These are phyloP conservation scores for Tetranychus truncatus DNA, from an alignment of 2,888 invertebrate genomes.

Conservation along the genomic window DNA sequence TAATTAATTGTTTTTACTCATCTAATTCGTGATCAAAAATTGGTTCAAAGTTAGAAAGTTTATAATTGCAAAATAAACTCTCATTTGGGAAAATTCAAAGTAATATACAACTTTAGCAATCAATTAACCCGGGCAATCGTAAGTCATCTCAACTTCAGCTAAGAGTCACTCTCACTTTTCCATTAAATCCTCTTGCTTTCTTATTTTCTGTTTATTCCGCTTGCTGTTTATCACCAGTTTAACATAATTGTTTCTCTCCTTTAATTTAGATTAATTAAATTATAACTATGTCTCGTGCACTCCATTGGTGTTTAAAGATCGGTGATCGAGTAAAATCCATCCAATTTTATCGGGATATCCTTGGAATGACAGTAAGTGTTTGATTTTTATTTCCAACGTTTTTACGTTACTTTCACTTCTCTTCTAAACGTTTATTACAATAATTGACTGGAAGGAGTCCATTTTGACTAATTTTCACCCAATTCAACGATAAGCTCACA, in stretches of 20 bases:
- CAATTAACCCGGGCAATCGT: not conserved
- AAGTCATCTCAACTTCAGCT: not conserved
- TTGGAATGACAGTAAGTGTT: conserved; percentile 77
- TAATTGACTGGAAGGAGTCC: too few relatives aligned
- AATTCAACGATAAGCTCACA: not conserved
- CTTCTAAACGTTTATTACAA: too few relatives aligned
- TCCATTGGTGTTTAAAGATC: conserved; percentile 93
- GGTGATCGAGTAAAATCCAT: conserved; percentile 66
- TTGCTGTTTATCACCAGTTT: not conserved
- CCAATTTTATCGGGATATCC: conserved; percentile 67
- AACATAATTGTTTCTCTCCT: not conserved
- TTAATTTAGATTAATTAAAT: not conserved
- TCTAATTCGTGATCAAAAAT: too few relatives aligned
- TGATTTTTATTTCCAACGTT: not conserved
- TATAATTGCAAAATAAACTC: not conserved
- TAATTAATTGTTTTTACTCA: too few relatives aligned
- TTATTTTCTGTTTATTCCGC: not conserved
- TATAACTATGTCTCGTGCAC: conserved; percentile 40
- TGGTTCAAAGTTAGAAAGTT: not conserved
- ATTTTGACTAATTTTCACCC: too few relatives aligned
- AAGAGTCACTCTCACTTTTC: not conserved
- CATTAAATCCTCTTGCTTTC: not conserved
- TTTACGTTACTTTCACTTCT: not conserved
- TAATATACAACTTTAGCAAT: not conserved
- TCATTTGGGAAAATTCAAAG: too few relatives aligned